These are phyloP conservation scores for Caenorhabditis doughertyi DNA, from an alignment of 2,888 invertebrate genomes.

Conservation along the genomic window DNA sequence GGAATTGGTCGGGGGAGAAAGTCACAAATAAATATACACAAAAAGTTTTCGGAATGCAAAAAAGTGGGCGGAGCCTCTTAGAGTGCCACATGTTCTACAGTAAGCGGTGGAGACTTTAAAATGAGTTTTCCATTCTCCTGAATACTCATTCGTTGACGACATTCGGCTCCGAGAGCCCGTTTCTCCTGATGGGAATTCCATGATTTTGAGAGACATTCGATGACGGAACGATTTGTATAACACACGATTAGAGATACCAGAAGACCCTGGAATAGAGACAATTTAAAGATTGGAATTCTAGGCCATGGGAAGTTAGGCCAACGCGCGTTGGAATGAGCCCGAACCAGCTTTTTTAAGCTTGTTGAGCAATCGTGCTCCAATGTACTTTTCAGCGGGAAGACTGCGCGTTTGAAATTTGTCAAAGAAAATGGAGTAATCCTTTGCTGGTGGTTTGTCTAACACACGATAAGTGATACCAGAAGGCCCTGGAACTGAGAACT, in stretches of 20 bases:
- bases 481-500: no score
- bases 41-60: constrained; percentile 16
- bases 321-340: no score
- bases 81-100: constrained; percentile 39
- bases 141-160: constrained; percentile 63
- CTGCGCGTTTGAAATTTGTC: no score
- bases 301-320: background rate
- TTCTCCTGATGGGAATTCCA: constrained; percentile 57
- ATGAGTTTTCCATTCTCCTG: constrained; percentile 61
- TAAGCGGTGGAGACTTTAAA: constrained; percentile 23
- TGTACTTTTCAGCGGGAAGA: no score
- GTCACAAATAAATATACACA: background rate
- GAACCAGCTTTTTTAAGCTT: no score
- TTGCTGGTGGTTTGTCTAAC: no score
- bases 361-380: no score
- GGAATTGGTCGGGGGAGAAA: no score
- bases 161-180: constrained; percentile 56
- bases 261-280: constrained; percentile 73
- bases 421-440: no score
- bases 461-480: no score
- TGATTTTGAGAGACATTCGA: constrained; percentile 65
- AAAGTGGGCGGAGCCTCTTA: background rate
- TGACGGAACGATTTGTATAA: constrained; percentile 77
- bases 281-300: background rate
- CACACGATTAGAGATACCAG: constrained; percentile 78